Base-by-base conservation (phyloP, 64 coral and sea anemone species). In the Astreopora myriophthalma region DNA sequence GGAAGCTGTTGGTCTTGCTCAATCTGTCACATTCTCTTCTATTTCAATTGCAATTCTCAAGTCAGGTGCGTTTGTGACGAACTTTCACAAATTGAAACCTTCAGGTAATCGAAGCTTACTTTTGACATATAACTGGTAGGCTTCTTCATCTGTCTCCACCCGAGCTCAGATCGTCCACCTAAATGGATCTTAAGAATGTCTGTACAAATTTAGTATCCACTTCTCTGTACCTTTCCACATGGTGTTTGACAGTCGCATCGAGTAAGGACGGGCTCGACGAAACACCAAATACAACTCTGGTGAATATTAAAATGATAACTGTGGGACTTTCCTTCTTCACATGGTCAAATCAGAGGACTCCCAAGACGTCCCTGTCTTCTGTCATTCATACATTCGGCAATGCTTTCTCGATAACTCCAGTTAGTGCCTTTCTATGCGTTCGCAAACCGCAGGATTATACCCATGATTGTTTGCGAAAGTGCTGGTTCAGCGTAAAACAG, bases 401-500 rank as follows among this genome's bases (percentile, higher is more conserved):
- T 10, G 75, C 73, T 67, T 91, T 91, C 27, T 91, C 81, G 28
- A 95, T 76, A 22, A 87, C 94, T n/a, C 81, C 74, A 16, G 61
- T 25, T 16, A 91, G 22, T 19, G 89, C 85, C 12, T 69, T 31
- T 85, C 73, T 88, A 52, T 92, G 34, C n/a, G 38, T 79, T 44
- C 89, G 16, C 58, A 96, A 96, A 20, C n/a, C 76, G 25, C 0
- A 92, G 34, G 30, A 96, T 48, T 19, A 92, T 89, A 51, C 92
- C 85, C 44, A 85, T 17, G 17, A 92, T 76, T 17, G 76, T 75
- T 8, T 80, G 78, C 5, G 62, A 75, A 8, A 92, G 70, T 26
- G 69, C 34, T 37, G 90, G 86, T 0, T 79, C 94, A 42, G 79
- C 27, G 76, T 86, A 17, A 92, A 74, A 55, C 90, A 91, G 39